phyloP scores from a whole-genome alignment of 2,113 vertebrate genomes.

The Pipra filicauda region DNA sequence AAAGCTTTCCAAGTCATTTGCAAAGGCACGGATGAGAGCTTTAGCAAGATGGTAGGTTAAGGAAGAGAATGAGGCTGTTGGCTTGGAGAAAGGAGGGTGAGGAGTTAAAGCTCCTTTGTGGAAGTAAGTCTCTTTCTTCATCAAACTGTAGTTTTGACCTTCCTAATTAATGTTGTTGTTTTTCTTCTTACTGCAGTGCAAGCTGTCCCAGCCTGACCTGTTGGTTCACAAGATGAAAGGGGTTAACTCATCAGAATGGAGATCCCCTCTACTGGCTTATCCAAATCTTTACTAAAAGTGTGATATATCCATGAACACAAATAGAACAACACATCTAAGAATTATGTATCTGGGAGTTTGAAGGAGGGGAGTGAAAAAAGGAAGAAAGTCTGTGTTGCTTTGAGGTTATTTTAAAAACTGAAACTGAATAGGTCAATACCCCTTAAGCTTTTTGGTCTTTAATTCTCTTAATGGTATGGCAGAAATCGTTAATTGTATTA shows the following conservation, averaged over 20 bases:
- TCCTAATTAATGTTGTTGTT: slow-evolving; percentile 51
- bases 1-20: background rate
- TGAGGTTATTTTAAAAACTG: slow-evolving; percentile 28
- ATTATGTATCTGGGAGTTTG: background rate
- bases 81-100: background rate
- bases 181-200: background rate
- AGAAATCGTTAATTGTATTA: slow-evolving; percentile 19
- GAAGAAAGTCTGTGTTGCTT: background rate
- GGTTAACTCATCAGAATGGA: slow-evolving; percentile 1
- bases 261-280: slow-evolving; percentile 17
- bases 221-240: background rate
- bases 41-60: background rate
- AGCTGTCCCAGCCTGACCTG: background rate
- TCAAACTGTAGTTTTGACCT: background rate
- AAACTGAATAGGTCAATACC: slow-evolving; percentile 29
- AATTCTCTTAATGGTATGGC: slow-evolving; percentile 29
- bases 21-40: background rate
- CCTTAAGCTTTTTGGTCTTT: slow-evolving; percentile 37
- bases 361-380: background rate
- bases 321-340: background rate
- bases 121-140: background rate
- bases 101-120: background rate
- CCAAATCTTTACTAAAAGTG: background rate
- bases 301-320: background rate
- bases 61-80: background rate